Base-by-base conservation (phyloP, 92 coral and sea anemone species). In the Porites divaricata region DNA sequence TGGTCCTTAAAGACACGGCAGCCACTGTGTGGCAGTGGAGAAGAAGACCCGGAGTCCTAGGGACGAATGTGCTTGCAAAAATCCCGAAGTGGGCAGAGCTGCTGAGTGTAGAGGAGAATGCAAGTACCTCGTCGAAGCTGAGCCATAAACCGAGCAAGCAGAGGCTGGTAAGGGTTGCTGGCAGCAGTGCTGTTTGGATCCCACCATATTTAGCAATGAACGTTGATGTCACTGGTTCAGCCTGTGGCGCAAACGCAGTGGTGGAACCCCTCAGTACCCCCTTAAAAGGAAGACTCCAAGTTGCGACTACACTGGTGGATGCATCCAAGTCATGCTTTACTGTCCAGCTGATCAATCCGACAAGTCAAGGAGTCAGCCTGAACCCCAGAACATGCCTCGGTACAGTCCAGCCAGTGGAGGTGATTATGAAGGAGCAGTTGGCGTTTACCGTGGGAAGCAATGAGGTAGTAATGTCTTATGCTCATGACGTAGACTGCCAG, bases 391-490 rank as follows among this genome's bases (percentile, higher is more conserved):
- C 91, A 14, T 66, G 90, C 35, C 80, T 88, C 76, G 95, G 90
- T 49, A 77, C 85, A 14, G 58, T 89, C 53, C 80, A 72, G 17
- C 56, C 50, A 49, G 86, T 77, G 9, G 86, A 77, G 22, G 83
- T 75, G 65, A 48, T 63, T 25, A 35, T 45, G 10, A 85, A 83
- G 23, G 84, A 80, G 66, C 80, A 63, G 76, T 77, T 89, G 88
- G 74, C 53, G 51, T 76, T 92, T 61, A 8, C 69, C 14, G 83
- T 86, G 35, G 67, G 13, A 50, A 80, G 78, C 67, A 58, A 83
- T 58, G 76, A 81, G 82, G 90, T 92, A 79, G 79, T 85, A 50
- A 93, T 92, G 78, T 90, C 89, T 22, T 87, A 79, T 75, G 66
- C n/a, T 23, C 85, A 67, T 28, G 63, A 67, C 23, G 88, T 90